These are phyloP conservation scores for Galaxea fascicularis DNA, from an alignment of 92 coral and sea anemone genomes.

Conservation along the genomic window DNA sequence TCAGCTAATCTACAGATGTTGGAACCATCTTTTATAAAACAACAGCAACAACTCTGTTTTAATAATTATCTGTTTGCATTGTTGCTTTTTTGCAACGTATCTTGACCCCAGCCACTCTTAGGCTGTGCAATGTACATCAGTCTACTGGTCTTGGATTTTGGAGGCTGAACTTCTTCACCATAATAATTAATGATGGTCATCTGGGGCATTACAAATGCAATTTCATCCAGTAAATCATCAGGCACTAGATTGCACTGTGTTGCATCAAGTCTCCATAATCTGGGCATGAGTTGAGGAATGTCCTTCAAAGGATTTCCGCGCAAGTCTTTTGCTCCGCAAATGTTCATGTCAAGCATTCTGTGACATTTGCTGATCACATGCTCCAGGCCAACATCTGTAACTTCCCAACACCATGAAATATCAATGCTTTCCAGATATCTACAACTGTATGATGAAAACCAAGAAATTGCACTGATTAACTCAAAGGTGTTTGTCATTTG, in stretches of 20 bases:
- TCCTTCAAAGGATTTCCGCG: slow-evolving; percentile 79
- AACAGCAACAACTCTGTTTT: background rate
- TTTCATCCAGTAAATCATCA: slow-evolving; percentile 83
- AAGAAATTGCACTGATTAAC: background rate
- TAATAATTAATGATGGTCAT: slow-evolving; percentile 82
- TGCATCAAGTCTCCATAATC: slow-evolving; percentile 76
- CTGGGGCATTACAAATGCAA: slow-evolving; percentile 64
- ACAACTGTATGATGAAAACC: slow-evolving; percentile 66
- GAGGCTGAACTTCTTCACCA: slow-evolving; percentile 63
- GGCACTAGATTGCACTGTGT: slow-evolving; percentile 85
- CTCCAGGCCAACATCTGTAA: slow-evolving; percentile 87
- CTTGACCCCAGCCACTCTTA: slow-evolving; percentile 12
- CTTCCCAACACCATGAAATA: slow-evolving; percentile 96
- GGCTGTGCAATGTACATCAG: background rate
- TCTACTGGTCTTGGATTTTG: background rate
- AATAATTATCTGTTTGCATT: background rate
- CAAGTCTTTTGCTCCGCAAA: slow-evolving; percentile 79
- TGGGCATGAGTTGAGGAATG: slow-evolving; percentile 70
- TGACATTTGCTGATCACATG: slow-evolving; percentile 70
- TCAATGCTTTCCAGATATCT: slow-evolving; percentile 78
- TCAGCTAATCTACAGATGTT: no score
- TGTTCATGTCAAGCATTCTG: slow-evolving; percentile 65
- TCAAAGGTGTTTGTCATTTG: no score
- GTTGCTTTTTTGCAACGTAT: background rate
- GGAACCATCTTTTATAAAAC: no score